phyloP scores from a whole-genome alignment of 2,888 invertebrate genomes.

The Eucriotettix oculatus region DNA sequence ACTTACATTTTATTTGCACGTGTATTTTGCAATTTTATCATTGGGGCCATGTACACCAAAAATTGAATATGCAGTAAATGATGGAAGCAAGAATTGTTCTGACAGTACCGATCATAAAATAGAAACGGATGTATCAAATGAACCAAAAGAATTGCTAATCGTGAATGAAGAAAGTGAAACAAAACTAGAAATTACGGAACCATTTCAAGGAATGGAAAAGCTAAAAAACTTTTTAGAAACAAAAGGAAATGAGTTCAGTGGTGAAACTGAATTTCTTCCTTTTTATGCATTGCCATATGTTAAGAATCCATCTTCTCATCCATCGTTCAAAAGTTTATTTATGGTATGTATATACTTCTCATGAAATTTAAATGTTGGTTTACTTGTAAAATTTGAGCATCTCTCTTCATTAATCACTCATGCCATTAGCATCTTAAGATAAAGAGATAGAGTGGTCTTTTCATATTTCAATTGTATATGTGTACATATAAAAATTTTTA shows the following conservation, averaged over 20 bases:
- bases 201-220: conserved; percentile 19
- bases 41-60: background rate
- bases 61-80: background rate
- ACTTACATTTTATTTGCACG: conserved; percentile 21
- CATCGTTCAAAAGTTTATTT: conserved; percentile 34
- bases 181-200: background rate
- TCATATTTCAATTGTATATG: too few relatives aligned
- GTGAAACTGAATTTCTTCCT: conserved; percentile 33
- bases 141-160: background rate
- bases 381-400: too few relatives aligned
- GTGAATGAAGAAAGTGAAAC: background rate
- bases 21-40: conserved; percentile 23
- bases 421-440: too few relatives aligned
- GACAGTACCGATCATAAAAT: background rate
- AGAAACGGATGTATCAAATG: background rate
- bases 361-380: too few relatives aligned
- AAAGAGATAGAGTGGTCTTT: too few relatives aligned
- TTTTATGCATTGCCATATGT: conserved; percentile 39
- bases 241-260: conserved; percentile 29
- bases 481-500: too few relatives aligned
- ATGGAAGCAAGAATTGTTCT: background rate
- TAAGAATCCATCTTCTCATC: conserved; percentile 32
- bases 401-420: too few relatives aligned
- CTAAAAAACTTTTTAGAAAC: conserved; percentile 25
- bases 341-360: conserved; percentile 17